phyloP scores from a whole-genome alignment of 1,140 invertebrate species.

The Bactericera cockerelli region DNA sequence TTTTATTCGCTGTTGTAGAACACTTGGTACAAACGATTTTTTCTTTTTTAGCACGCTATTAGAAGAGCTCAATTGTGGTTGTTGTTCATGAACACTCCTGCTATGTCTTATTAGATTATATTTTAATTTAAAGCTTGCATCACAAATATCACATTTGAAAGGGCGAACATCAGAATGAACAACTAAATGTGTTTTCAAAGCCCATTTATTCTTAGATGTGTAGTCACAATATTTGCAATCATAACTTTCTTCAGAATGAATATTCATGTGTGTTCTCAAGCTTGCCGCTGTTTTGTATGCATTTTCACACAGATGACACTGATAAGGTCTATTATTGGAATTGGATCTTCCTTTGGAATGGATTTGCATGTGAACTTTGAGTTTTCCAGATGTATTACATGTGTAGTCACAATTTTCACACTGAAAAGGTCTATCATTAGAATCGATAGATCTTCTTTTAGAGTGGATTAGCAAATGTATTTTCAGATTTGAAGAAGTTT shows the following conservation, averaged over 20 bases:
- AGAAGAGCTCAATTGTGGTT: too few species aligned
- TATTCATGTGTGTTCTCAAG: slow-evolving; percentile 16
- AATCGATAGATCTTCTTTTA: slow-evolving; percentile 27
- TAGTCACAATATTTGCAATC: slow-evolving; percentile 19
- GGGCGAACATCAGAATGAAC: background rate
- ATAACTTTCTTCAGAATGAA: slow-evolving; percentile 23
- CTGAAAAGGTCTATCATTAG: slow-evolving; percentile 44
- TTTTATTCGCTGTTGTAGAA: too few species aligned
- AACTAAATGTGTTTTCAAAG: background rate
- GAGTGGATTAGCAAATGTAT: slow-evolving; percentile 23
- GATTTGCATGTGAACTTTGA: slow-evolving; percentile 51
- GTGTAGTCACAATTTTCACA: slow-evolving; percentile 11
- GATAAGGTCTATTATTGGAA: too few species aligned
- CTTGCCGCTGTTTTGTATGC: slow-evolving; percentile 32
- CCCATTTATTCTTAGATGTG: background rate
- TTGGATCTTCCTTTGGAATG: slow-evolving; percentile 51
- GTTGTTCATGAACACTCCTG: too few species aligned
- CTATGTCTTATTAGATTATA: too few species aligned
- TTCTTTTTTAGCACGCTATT: too few species aligned
- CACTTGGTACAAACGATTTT: too few species aligned
- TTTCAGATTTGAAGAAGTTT: slow-evolving; percentile 12
- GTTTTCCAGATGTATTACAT: slow-evolving; percentile 34
- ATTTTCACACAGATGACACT: slow-evolving; percentile 50
- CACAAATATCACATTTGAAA: background rate
- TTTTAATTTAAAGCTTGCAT: background rate